These are phyloP conservation scores for Brachyopa scutellaris DNA, from an alignment of 2,888 invertebrate species.

Conservation along the genomic window DNA sequence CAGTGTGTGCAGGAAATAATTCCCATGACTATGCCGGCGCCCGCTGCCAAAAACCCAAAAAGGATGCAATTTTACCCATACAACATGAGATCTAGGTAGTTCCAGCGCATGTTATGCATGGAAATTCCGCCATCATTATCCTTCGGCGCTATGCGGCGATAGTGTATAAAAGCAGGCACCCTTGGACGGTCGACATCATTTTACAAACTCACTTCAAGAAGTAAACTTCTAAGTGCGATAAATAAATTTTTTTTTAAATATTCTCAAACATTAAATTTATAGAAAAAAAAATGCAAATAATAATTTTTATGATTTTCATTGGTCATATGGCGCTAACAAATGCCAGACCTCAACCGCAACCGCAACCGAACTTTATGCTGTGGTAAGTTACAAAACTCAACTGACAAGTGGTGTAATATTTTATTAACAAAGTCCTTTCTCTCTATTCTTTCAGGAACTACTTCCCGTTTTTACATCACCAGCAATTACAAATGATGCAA, in stretches of 20 bases:
- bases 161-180: constrained; percentile 30
- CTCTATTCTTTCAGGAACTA: constrained; percentile 41
- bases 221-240: background rate
- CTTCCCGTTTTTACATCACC: constrained; percentile 56
- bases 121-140: constrained; percentile 35
- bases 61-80: constrained; percentile 27
- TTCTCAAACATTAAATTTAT: too few relatives aligned
- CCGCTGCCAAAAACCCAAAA: constrained; percentile 52
- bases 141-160: too few relatives aligned
- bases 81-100: constrained; percentile 37
- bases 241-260: too few relatives aligned
- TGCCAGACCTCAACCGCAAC: constrained; percentile 21
- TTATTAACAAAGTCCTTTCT: constrained; percentile 12
- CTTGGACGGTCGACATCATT: constrained; percentile 17
- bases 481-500: constrained; percentile 48
- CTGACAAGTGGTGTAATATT: background rate
- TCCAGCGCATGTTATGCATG: background rate
- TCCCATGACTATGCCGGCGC: constrained; percentile 35
- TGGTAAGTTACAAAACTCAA: constrained; percentile 45
- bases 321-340: constrained; percentile 1
- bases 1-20: constrained; percentile 44
- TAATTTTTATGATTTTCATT: background rate
- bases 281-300: constrained; percentile 20
- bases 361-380: constrained; percentile 29
- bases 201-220: constrained; percentile 23